Base-by-base conservation (phyloP, 2,113 vertebrate species). In the Platanista minor region DNA sequence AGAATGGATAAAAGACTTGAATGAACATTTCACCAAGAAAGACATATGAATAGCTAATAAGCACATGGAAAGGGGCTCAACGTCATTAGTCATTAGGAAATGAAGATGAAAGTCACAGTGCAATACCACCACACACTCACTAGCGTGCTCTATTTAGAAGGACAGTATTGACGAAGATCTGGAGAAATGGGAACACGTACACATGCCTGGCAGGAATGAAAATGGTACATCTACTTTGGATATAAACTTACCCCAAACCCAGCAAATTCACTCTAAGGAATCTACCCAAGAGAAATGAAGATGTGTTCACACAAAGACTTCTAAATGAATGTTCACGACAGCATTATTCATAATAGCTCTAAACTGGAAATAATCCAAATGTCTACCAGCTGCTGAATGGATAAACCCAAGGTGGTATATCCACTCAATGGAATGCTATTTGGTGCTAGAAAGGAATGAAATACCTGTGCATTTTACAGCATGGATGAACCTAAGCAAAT, bases 1-100 rank as follows among this genome's bases (percentile, higher is more conserved):
- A 85, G 87, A 75, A 36, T 54, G 69, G 39, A 72, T 81, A 91
- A 54, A 94, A 87, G 67, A 52, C 36, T 64, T 54, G 54, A 94
- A 96, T 80, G 95, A 82, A 59, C n/a, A 75, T 71, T 80, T 94
- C 49, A 74, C n/a, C 87, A 69, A 77, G 57, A 36, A 93, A 95
- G 39, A 88, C 27, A 75, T 49, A 52, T 62, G 57, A 67, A 62
- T 57, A 52, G 39, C 15, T 77, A 82, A 46, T 39, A 61, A 46
- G 69, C 31, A 27, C 49, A 52, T 7, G 18, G 54, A 89, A 94
- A 72, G 33, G 23, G 33, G 3, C 29, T 84, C 29, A 49, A 8
- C 14, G 67, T 78, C 23, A 62, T 52, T 57, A 59, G 36, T 78
- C 54, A 89, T 71, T 29, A 77, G 54, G 39, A 96, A 86, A 74